These are phyloP conservation scores for Phyllostomus hastatus DNA, from an alignment of 2,113 vertebrate species.

Conservation along the genomic window DNA sequence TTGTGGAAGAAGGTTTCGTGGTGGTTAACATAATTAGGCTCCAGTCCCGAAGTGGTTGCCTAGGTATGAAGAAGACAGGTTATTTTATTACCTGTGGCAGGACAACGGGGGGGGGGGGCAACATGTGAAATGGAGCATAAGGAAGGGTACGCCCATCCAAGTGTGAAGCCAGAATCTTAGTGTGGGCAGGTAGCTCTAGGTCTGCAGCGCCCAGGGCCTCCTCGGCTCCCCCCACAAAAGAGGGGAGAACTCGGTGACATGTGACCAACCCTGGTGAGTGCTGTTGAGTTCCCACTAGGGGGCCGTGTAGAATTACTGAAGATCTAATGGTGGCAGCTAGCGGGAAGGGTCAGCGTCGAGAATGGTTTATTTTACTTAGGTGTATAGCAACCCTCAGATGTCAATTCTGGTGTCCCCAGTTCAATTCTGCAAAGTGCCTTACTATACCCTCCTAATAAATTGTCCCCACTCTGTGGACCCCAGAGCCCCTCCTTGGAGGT, in stretches of 20 bases:
- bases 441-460: not conserved
- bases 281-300: not conserved
- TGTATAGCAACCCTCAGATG: not conserved
- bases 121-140: accelerated
- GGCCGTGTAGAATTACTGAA: not conserved
- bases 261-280: accelerated
- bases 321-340: not conserved
- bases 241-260: accelerated
- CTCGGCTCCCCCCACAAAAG: not conserved
- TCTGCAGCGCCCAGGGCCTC: not conserved
- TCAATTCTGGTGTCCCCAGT: not conserved
- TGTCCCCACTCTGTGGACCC: not conserved
- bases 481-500: not conserved
- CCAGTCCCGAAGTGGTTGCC: constrained; percentile 40
- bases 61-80: constrained; percentile 53
- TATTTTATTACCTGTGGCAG: not conserved
- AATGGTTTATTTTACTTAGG: not conserved
- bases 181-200: not conserved
- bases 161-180: not conserved
- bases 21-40: constrained; percentile 65
- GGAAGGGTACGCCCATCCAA: not conserved
- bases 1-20: constrained; percentile 56
- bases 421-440: not conserved
- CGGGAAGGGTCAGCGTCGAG: not conserved
- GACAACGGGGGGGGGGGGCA: not conserved